Percentiles rank a stretch among this genome's conserved stretches.
phyloP scores from a whole-genome alignment of 2,888 invertebrate species.

The Tethea ocularis region DNA sequence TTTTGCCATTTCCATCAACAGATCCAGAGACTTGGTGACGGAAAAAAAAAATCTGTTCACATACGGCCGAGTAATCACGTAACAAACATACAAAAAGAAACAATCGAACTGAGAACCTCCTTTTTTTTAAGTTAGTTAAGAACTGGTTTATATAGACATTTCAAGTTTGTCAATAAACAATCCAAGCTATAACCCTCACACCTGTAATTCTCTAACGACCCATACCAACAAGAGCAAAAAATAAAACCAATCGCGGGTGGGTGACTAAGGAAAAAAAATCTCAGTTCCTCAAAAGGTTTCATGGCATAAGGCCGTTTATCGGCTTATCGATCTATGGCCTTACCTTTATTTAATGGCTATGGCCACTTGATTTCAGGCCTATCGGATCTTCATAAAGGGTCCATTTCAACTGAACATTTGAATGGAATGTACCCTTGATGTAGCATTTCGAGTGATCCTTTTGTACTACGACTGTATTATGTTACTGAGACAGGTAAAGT shows the following conservation, averaged over 20 bases:
- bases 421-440: constrained; percentile 16
- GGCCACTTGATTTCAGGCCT: constrained; percentile 40
- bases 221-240: no score
- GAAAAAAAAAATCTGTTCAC: no score
- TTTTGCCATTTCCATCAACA: no score
- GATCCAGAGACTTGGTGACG: no score
- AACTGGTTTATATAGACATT: no score
- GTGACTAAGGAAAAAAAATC: constrained; percentile 6
- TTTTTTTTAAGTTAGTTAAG: no score
- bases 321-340: constrained; percentile 36
- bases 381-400: constrained; percentile 39
- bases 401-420: constrained; percentile 25
- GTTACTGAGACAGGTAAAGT: not conserved
- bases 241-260: no score
- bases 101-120: no score
- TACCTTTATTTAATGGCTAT: constrained; percentile 47
- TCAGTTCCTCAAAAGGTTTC: constrained; percentile 19
- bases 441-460: constrained; percentile 23
- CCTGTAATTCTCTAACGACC: not conserved
- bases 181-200: no score
- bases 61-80: no score
- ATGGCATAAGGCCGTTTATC: constrained; percentile 29
- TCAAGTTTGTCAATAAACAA: no score
- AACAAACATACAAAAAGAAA: no score
- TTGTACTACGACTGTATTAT: constrained; percentile 1